A percentile compares a stretch with the other conserved stretches of the same genome.
Evolutionary conservation across 2,797 vertebrate species (phyloP).

Genomic region (Salarias fasciatus): DNA sequence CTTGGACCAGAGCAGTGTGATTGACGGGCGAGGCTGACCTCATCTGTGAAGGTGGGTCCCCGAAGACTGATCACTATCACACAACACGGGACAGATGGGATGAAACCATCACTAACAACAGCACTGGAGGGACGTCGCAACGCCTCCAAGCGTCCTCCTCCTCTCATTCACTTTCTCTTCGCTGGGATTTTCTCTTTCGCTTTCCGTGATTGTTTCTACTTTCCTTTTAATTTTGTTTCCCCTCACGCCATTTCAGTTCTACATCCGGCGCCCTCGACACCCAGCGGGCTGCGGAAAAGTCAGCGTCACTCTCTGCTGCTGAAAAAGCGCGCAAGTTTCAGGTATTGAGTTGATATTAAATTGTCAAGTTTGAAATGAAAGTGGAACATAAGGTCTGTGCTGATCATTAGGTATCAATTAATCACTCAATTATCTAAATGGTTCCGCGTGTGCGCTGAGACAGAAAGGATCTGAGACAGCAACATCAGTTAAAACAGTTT

Average conservation of each 20-base stretch:
- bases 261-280: constrained; percentile 23
- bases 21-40: constrained; percentile 76
- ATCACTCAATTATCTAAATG: constrained; percentile 83
- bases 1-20: constrained; percentile 58
- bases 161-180: constrained; percentile 4
- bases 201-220: neutral
- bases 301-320: constrained; percentile 24
- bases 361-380: constrained; percentile 74
- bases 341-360: constrained; percentile 67
- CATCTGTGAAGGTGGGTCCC: constrained; percentile 74
- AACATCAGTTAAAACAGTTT: constrained; percentile 83
- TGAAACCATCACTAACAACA: constrained; percentile 65
- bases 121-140: constrained; percentile 40
- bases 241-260: constrained; percentile 1
- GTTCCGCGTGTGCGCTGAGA: constrained; percentile 55
- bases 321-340: constrained; percentile 40
- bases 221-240: constrained; percentile 3
- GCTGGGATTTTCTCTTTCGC: neutral
- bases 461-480: constrained; percentile 76
- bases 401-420: constrained; percentile 83
- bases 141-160: constrained; percentile 43
- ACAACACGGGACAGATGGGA: constrained; percentile 68
- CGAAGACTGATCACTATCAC: constrained; percentile 77
- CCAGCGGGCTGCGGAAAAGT: constrained; percentile 16
- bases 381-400: constrained; percentile 77